Base-by-base conservation (phyloP, 2,888 invertebrate genomes). In the Tinea semifulvella region DNA sequence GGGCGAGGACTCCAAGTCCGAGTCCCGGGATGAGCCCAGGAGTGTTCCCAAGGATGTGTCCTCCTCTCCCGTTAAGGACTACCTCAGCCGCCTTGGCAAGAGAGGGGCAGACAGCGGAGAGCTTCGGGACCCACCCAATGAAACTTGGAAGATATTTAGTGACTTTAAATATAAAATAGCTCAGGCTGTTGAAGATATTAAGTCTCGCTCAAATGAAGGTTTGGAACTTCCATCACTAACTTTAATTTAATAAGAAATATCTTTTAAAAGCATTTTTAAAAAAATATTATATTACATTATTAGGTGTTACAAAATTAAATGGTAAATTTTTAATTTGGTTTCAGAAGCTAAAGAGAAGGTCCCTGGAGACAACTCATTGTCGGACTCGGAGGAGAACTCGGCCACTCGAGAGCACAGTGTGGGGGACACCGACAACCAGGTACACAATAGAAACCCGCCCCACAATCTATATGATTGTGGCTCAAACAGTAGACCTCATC, bases 111-210 rank as follows among this genome's bases (percentile, higher is more conserved):
- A 82, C 1, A 54, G 60, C 22, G 59, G 67, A 31, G 81, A 81
- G 38, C 58, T 61, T 1, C 80, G 75, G 48, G 77, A 77, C 50
- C 56, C 60, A 7, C 55, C 52, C 19, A 84, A 85, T 49, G 89
- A 89, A 65, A 85, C 88, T 4, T 90, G 90, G 90, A 86, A 86
- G 56, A 83, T 89, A 58, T 85, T 90, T 50, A 85, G 86, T 49
- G 89, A 89, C 52, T 85, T 90, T 46, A 88, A 83, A 63, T 89
- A 87, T 42, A 89, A 90, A 70, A 87, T 91, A 49, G 86, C 89
- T 27, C 90, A 90, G 61, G 90, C 89, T 26, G 89, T 91, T 40
- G 90, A 91, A 60, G 90, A 90, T 49, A 90, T 89, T 71, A 79
- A 90, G 46, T 88, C 86, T 7, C 86, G 87, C 46, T 88, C 89